Conservation (phyloP, 2,113 vertebrate genomes). For the Nycticebus coucang region DNA sequence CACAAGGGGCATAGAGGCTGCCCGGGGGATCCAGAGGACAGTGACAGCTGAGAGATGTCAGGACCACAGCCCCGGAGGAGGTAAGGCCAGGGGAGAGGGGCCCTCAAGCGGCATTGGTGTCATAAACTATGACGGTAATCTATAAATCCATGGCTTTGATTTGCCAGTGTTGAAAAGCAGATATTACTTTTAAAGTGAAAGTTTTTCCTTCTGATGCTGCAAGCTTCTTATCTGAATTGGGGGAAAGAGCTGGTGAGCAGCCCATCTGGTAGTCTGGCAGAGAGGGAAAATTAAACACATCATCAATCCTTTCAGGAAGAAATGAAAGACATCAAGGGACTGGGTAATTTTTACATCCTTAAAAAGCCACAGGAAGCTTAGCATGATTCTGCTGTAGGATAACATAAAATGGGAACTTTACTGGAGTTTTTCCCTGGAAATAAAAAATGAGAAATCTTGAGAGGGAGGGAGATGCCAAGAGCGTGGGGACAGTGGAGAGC, state of each 20-base stretch:
- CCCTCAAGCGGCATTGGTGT: too few relatives aligned
- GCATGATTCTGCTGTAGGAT: not conserved
- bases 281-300: not conserved
- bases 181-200: not conserved
- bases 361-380: not conserved
- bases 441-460: not conserved
- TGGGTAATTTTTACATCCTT: not conserved
- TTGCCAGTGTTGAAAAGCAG: not conserved
- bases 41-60: not conserved
- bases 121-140: rapidly evolving
- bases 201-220: not conserved
- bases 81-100: not conserved
- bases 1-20: not conserved
- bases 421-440: not conserved
- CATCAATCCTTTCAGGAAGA: not conserved
- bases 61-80: not conserved
- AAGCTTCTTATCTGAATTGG: not conserved
- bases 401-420: not conserved
- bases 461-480: not conserved
- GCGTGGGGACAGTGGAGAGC: not conserved
- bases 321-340: not conserved
- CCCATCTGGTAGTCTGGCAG: not conserved
- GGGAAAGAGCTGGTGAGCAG: not conserved
- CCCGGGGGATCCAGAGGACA: not conserved
- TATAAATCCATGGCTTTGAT: not conserved